Evolutionary conservation across 2,113 vertebrate genomes (phyloP).

Genomic region (Sminthopsis crassicaudata): DNA sequence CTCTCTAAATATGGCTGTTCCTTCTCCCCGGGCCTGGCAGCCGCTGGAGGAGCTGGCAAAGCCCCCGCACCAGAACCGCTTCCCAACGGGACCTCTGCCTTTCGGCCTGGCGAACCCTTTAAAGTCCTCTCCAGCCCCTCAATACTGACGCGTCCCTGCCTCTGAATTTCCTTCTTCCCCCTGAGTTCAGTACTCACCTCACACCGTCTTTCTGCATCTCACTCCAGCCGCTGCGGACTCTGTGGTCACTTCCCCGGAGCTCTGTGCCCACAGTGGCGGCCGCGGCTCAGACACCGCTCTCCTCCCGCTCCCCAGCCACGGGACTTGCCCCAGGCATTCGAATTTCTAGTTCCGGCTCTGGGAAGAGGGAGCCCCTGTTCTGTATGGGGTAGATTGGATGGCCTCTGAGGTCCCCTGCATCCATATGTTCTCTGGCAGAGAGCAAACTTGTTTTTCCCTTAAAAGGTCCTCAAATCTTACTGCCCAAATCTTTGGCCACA

Average conservation of each 20-base stretch:
- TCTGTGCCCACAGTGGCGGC: neutral
- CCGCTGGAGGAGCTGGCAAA: neutral
- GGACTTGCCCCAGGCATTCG: neutral
- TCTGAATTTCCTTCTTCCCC: neutral
- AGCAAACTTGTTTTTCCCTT: neutral
- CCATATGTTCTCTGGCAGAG: neutral
- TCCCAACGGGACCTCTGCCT: neutral
- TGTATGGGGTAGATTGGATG: neutral
- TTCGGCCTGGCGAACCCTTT: neutral
- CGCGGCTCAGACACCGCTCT: neutral
- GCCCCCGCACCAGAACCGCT: neutral
- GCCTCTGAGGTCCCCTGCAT: neutral
- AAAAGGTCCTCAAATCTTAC: constrained; percentile 3
- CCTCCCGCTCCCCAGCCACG: neutral
- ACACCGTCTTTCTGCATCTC: neutral
- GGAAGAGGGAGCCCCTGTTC: neutral
- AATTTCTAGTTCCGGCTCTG: neutral
- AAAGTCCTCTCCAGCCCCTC: neutral
- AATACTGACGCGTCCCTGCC: neutral
- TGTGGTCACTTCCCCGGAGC: neutral
- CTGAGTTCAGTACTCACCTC: neutral
- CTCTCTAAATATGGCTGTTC: neutral
- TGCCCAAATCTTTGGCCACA: neutral
- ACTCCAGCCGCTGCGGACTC: neutral
- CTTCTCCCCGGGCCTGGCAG: neutral